These are phyloP conservation scores for Perdita meconis DNA, from an alignment of 2,888 invertebrate species.

Conservation along the genomic window DNA sequence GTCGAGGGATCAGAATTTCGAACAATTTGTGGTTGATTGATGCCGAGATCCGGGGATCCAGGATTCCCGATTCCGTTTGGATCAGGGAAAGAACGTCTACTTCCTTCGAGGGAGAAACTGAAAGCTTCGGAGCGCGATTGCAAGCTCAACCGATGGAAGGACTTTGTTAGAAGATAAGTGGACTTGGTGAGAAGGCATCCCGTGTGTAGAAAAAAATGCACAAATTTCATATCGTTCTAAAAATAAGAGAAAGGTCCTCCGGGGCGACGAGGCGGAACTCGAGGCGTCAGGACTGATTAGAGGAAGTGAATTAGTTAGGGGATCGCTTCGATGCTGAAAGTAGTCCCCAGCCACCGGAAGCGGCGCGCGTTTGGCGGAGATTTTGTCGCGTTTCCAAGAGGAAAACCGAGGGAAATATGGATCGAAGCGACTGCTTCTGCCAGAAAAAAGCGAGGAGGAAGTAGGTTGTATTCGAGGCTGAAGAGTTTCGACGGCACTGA, in stretches of 20 bases:
- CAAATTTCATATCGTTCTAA: conserved; percentile 72
- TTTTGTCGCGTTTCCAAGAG: not conserved
- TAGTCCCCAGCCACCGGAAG: conserved; percentile 7
- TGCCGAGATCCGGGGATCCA: no score
- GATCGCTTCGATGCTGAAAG: conserved; percentile 23
- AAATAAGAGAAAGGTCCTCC: not conserved
- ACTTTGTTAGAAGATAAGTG: not conserved
- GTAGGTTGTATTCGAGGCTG: conserved; percentile 17
- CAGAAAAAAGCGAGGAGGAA: conserved; percentile 2
- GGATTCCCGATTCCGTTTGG: no score
- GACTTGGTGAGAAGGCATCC: not conserved
- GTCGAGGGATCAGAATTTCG: no score
- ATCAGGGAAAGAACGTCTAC: no score
- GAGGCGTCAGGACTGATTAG: conserved; percentile 56
- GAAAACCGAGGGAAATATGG: not conserved
- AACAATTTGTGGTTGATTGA: no score
- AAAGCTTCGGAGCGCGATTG: no score
- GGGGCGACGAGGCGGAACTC: not conserved
- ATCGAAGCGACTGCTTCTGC: not conserved
- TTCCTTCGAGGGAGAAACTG: no score
- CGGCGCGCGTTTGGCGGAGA: not conserved
- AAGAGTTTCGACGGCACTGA: conserved; percentile 62
- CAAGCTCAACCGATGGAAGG: not conserved
- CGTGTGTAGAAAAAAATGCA: no score
- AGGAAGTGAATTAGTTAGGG: conserved; percentile 16